Evolutionary conservation across 1,140 invertebrate genomes (phyloP), one percentile per base, ranked within the genome.

Genomic region (Drosophila bipectinata): DNA sequence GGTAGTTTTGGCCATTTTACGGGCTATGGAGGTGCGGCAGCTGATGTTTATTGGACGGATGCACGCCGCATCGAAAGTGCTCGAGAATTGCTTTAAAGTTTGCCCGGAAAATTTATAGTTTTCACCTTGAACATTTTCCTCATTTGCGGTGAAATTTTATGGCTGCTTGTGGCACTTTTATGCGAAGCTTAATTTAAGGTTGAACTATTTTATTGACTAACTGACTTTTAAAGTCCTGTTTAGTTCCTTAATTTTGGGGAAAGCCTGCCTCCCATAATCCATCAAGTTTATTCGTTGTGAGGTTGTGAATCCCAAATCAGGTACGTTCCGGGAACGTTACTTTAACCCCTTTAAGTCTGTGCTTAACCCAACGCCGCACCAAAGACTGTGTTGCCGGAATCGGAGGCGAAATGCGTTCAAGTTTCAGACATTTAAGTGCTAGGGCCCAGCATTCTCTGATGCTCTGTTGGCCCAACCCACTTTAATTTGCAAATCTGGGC

Each of bases 401-500:
- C 18, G 44, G 63, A 69, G 44, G 41, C 63, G 44, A 64, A 69
- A 57, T 14, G 44, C 51, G 63, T 69, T 69, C 59, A 52, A 64
- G 63, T 67, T 67, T 63, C 34, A 52, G 63, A 52, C 59, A 67
- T 52, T 66, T 64, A 64, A 67, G 63, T 67, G 59, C 26, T 30
- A 18, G 2, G 44, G 7, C 18, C 8, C 2, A 8, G 41, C 41
- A 18, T 18, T 44, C n/a, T n/a, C 41, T 8, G 14, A 9, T 44
- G 0, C 28, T 5, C n/a, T 2, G 18, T 24, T 2, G 18, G 2
- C 32, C 30, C 52, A 56, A 48, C 44, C 44, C 64, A 56, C 41
- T 60, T 76, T 71, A 73, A 87, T 66, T 88, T 77, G 48, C 69
- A 79, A 82, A 77, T 72, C 66, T 69, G 55, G 71, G 66, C 82